phyloP scores from a whole-genome alignment of 1,140 invertebrate species.

The Bombus soroeensis region DNA sequence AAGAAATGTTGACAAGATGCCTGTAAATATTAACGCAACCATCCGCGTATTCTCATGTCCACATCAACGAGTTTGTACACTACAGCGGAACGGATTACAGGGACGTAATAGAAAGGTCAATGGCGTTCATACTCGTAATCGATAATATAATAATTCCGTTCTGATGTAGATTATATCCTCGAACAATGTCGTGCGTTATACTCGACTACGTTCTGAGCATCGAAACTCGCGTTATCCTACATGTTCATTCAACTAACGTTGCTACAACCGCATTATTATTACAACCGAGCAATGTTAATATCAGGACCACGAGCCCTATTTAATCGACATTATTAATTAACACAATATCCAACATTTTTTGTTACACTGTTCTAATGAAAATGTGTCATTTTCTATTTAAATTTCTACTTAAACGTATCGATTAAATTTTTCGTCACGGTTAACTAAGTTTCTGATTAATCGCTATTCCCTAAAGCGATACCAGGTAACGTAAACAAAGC shows the following conservation, averaged over 20 bases:
- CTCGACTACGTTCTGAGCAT: neutral
- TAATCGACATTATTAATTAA: no score
- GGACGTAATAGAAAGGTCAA: slow-evolving; percentile 39
- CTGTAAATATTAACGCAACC: slow-evolving; percentile 39
- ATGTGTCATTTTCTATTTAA: no score
- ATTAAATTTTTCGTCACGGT: no score
- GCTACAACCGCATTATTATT: neutral
- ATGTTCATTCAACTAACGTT: neutral
- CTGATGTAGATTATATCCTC: slow-evolving; percentile 14
- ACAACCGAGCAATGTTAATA: neutral
- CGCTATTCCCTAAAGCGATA: no score
- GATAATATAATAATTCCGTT: slow-evolving; percentile 34
- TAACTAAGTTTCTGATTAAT: no score
- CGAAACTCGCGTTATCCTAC: slow-evolving; percentile 1
- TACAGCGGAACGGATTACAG: slow-evolving; percentile 7
- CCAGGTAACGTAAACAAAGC: no score
- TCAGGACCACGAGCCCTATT: no score
- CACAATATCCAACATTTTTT: no score
- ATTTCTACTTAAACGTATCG: no score
- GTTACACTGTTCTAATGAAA: no score
- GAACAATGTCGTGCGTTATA: neutral
- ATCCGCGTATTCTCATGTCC: slow-evolving; percentile 39
- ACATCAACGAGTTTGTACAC: neutral
- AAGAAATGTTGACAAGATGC: neutral
- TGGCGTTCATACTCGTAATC: slow-evolving; percentile 39